A percentile compares a stretch with the other conserved stretches of the same genome.
phyloP scores from a whole-genome alignment of 2,113 vertebrate genomes.

The Labrus mixtus region DNA sequence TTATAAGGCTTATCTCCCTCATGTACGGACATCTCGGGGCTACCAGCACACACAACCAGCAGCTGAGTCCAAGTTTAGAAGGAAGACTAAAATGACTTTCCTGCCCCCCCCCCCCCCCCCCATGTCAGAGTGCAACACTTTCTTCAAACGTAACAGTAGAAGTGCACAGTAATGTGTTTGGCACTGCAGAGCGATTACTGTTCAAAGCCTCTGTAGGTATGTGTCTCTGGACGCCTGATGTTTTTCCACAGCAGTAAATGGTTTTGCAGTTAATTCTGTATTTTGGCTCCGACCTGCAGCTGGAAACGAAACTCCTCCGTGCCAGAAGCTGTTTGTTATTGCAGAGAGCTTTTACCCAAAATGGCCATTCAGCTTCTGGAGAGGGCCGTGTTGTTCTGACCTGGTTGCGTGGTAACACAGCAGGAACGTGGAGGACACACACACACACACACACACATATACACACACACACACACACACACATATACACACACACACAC shows the following conservation, averaged over 20 bases:
- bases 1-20: conserved; percentile 74
- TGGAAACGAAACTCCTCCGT: conserved; percentile 78
- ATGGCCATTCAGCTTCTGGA: conserved; percentile 82
- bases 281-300: conserved; percentile 76
- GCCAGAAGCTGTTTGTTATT: conserved; percentile 82
- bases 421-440: conserved; percentile 66
- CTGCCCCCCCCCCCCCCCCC: conserved; percentile 42
- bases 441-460: conserved; percentile 31
- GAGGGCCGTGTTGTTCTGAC: conserved; percentile 77
- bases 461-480: conserved; percentile 32
- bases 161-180: conserved; percentile 70
- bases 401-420: conserved; percentile 77
- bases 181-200: conserved; percentile 77
- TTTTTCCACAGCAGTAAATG: conserved; percentile 82
- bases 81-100: conserved; percentile 56
- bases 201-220: conserved; percentile 80
- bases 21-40: conserved; percentile 73
- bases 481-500: no score
- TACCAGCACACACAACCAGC: conserved; percentile 68
- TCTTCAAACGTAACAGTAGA: conserved; percentile 65
- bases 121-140: conserved; percentile 51
- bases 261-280: conserved; percentile 80
- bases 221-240: conserved; percentile 77
- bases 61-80: conserved; percentile 65
- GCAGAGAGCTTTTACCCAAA: conserved; percentile 81